Evolutionary conservation across 2,113 vertebrate genomes (phyloP).

Genomic region (Engystomops pustulosus): DNA sequence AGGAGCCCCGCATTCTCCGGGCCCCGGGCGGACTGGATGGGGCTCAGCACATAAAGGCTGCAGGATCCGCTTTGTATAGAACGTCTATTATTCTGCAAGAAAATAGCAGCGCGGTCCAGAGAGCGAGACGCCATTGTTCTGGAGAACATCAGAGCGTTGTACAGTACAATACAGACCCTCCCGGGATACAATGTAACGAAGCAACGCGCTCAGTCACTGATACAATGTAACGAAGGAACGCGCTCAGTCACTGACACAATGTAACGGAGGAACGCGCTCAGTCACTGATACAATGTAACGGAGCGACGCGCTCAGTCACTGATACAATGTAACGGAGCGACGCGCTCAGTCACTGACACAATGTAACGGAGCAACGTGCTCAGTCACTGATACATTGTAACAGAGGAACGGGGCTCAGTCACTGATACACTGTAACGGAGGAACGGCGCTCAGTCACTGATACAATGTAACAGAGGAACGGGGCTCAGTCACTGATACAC

Average conservation of each 20-base stretch:
- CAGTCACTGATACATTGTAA: neutral
- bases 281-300: neutral
- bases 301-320: neutral
- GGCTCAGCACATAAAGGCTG: slow-evolving; percentile 26
- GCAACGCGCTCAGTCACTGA: neutral
- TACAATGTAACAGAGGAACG: too few relatives aligned
- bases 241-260: neutral
- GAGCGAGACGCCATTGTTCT: slow-evolving; percentile 12
- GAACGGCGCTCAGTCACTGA: neutral
- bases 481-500: too few relatives aligned
- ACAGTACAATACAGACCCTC: neutral
- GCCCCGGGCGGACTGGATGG: neutral
- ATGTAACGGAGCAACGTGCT: neutral
- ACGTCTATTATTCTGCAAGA: slow-evolving; percentile 14
- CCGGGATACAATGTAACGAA: neutral
- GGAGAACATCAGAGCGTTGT: neutral
- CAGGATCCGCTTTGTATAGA: neutral
- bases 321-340: neutral
- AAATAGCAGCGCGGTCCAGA: neutral
- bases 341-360: too few relatives aligned
- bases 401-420: too few relatives aligned
- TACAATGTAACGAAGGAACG: neutral
- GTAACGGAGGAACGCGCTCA: too few relatives aligned
- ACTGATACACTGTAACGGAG: neutral
- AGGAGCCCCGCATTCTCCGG: neutral